phyloP scores from a whole-genome alignment of 2,888 invertebrate species.

The Temnothorax unifasciatus region DNA sequence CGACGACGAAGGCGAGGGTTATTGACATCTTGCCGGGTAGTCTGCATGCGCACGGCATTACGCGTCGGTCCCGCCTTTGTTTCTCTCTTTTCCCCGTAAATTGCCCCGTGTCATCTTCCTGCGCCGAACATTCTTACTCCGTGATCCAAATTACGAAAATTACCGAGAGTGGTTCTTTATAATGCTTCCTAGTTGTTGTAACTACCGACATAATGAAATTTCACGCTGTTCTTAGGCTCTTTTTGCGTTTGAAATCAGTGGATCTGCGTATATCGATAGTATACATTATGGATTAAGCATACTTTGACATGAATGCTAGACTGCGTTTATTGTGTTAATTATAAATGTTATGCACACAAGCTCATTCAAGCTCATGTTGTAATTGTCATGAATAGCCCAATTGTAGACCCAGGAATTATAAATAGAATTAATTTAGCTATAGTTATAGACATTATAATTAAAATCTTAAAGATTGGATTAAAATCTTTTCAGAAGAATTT shows the following conservation, averaged over 20 bases:
- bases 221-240: neutral
- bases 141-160: constrained; percentile 30
- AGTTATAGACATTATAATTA: neutral
- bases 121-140: neutral
- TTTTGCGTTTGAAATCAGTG: neutral
- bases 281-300: neutral
- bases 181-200: constrained; percentile 8
- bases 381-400: neutral
- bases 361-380: neutral
- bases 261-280: neutral
- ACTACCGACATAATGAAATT: neutral
- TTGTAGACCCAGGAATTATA: neutral
- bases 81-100: constrained; percentile 29
- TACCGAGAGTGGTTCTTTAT: neutral
- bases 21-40: constrained; percentile 77
- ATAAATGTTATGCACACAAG: neutral
- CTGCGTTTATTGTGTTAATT: neutral
- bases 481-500: neutral
- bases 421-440: neutral
- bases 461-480: neutral
- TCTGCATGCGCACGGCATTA: constrained; percentile 36
- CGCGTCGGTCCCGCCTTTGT: constrained; percentile 15
- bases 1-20: constrained; percentile 77
- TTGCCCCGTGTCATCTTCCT: constrained; percentile 12
- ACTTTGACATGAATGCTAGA: neutral